A percentile compares a stretch with the other conserved stretches of the same genome.
Evolutionary conservation across 2,888 invertebrate species (phyloP).

Genomic region (Bombylius discolor): DNA sequence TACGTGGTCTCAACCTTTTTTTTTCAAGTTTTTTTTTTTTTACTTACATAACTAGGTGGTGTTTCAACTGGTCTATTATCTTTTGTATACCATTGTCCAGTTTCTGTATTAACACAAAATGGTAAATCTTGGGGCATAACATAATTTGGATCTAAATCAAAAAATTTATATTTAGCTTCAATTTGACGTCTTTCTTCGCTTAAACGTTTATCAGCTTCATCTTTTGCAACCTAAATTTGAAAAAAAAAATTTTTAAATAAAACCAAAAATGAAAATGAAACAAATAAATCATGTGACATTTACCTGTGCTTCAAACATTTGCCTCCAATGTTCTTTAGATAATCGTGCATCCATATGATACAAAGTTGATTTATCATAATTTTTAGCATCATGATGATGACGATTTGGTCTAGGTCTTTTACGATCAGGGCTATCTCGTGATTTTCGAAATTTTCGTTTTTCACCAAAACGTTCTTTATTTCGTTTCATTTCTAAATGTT

Average conservation of each 20-base stretch:
- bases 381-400: background rate
- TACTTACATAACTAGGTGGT: conserved; percentile 27
- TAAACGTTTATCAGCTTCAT: conserved; percentile 32
- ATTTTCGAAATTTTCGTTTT: background rate
- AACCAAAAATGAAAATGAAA: background rate
- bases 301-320: conserved; percentile 33
- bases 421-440: background rate
- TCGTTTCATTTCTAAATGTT: background rate
- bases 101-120: conserved; percentile 30
- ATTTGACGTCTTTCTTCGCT: conserved; percentile 30
- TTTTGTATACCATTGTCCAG: conserved; percentile 32
- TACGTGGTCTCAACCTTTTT: background rate
- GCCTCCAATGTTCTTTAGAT: conserved; percentile 31
- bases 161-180: conserved; percentile 32
- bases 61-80: conserved; percentile 25
- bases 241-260: background rate
- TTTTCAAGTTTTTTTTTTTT: too few relatives aligned
- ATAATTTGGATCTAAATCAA: conserved; percentile 28
- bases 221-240: conserved; percentile 27
- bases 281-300: background rate
- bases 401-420: background rate
- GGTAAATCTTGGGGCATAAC: conserved; percentile 28
- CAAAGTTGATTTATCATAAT: background rate
- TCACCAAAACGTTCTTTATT: conserved; percentile 9
- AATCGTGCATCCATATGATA: conserved; percentile 16